phyloP scores from a whole-genome alignment of 1,140 invertebrate species.

The Drosophila navojoa region DNA sequence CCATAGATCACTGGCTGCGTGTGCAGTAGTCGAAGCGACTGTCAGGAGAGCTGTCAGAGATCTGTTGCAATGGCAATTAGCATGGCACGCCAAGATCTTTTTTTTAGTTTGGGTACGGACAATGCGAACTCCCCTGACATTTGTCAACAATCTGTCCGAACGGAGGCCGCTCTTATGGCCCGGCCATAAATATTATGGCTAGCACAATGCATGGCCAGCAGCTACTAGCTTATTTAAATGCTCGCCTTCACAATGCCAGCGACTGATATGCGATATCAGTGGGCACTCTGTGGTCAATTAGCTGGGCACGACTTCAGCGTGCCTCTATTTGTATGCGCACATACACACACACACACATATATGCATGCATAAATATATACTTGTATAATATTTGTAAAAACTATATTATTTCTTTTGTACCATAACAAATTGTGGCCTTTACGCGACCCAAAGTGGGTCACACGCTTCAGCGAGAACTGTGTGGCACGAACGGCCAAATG shows the following conservation, averaged over 20 bases:
- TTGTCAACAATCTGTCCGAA: constrained; percentile 75
- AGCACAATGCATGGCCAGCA: constrained; percentile 29
- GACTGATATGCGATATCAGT: constrained; percentile 64
- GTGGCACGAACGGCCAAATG: constrained; percentile 37
- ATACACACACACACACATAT: not conserved
- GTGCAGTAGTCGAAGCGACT: constrained; percentile 50
- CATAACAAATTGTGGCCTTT: constrained; percentile 52
- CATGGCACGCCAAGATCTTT: constrained; percentile 41
- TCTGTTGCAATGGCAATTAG: constrained; percentile 64
- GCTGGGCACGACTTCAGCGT: constrained; percentile 58
- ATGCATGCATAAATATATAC: constrained; percentile 26
- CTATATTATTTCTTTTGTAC: constrained; percentile 41
- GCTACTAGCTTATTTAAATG: constrained; percentile 26
- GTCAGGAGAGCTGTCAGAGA: constrained; percentile 63
- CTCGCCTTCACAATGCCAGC: constrained; percentile 31
- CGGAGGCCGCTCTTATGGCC: constrained; percentile 34
- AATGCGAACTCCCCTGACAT: constrained; percentile 54
- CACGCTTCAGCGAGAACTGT: constrained; percentile 43
- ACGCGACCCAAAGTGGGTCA: constrained; percentile 58
- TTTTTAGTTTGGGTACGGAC: constrained; percentile 8
- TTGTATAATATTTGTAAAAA: constrained; percentile 22
- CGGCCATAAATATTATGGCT: constrained; percentile 56
- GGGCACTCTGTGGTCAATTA: constrained; percentile 54
- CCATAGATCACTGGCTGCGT: constrained; percentile 60
- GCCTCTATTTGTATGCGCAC: constrained; percentile 28